Evolutionary conservation across 2,888 invertebrate genomes (phyloP), one percentile per base, ranked within the genome.

Genomic region (Euzophera pinguis): DNA sequence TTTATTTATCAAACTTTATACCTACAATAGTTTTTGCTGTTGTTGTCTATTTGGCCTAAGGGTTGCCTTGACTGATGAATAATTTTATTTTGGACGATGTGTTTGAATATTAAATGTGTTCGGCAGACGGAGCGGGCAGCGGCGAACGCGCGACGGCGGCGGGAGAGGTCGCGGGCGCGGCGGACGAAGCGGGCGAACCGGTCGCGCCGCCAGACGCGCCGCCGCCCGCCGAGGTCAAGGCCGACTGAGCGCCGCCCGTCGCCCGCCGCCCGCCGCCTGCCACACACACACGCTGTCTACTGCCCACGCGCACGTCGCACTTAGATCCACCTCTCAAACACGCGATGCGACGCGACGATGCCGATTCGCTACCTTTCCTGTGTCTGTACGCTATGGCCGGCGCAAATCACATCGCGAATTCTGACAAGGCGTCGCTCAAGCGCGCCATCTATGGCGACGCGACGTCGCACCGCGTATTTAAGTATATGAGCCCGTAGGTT

Each of bases 221-320:
- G 61, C 66, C 75, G 57, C 65, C 71, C 54, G 67, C 75, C 56
- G 79, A 81, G 56, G 73, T 69, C 55, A 79, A 82, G 71, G 73
- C 79, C 60, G 81, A 84, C 69, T 81, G 78, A 79, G 66, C 62
- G 57, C 41, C 47, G 16, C 50, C 51, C 43, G 17, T 13, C 10
- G 34, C 16, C 29, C n/a, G 12, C 54, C 41, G 57, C 50, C 54
- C 50, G 50, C 57, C 52, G 55, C 56, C 42, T 53, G 53, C 43
- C 52, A 49, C 63, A 47, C 63, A 13, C 47, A 59, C 62, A 62
- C 58, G 60, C 57, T 54, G 59, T 22, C 22, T 22, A 59, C 58
- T 54, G 60, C 47, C 56, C 56, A 53, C 54, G 52, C 49, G 43
- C 55, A 57, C 62, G 51, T 35, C 34, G 34, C 16, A 41, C 34